Evolutionary conservation across 2,113 vertebrate species (phyloP).

Genomic region (Todiramphus saurophagus): DNA sequence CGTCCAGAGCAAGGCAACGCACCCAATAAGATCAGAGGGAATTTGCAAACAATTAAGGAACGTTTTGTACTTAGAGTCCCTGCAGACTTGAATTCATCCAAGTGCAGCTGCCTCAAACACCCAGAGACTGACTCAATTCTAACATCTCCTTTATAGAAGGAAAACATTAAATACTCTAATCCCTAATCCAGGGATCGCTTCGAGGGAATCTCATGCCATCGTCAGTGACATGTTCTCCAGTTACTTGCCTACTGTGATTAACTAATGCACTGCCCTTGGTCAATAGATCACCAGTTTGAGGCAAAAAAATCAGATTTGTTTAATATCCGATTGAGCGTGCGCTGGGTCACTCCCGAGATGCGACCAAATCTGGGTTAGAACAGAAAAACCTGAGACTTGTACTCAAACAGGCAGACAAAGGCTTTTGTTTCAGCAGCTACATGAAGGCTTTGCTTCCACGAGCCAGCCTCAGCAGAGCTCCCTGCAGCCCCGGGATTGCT

Average conservation of each 20-base stretch:
- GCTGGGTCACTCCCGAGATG: neutral
- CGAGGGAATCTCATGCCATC: conserved; percentile 31
- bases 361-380: neutral
- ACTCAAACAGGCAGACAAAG: conserved; percentile 3
- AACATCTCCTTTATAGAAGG: neutral
- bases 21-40: conserved; percentile 5
- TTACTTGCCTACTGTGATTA: neutral
- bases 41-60: conserved; percentile 59
- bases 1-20: neutral
- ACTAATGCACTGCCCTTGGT: neutral
- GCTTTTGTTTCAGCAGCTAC: conserved; percentile 4
- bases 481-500: neutral
- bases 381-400: neutral
- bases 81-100: neutral
- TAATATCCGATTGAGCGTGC: neutral
- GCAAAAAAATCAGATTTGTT: neutral
- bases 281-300: neutral
- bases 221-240: neutral
- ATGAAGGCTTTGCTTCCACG: neutral
- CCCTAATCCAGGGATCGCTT: conserved; percentile 52
- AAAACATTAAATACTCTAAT: conserved; percentile 49
- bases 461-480: neutral
- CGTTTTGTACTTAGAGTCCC: conserved; percentile 24
- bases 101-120: neutral
- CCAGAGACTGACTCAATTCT: neutral